Conservation (phyloP, 1,140 invertebrate species). For the Leptonema lineaticorne region DNA sequence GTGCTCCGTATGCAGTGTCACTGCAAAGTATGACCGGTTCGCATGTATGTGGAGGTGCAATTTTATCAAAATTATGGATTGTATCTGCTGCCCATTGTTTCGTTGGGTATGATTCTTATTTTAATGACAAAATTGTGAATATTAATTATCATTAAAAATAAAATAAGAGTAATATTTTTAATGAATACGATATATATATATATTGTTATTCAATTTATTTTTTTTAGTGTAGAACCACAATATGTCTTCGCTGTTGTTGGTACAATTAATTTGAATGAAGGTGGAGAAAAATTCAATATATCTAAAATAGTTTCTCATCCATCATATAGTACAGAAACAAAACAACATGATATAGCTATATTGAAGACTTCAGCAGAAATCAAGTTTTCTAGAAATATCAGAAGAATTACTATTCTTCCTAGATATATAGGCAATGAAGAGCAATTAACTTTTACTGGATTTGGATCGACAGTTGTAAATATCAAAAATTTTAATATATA, state of each 20-base stretch:
- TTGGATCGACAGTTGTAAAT: slow-evolving; percentile 29
- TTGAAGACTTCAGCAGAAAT: slow-evolving; percentile 24
- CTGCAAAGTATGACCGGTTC: slow-evolving; percentile 19
- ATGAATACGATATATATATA: no score
- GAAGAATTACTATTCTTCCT: slow-evolving; percentile 1
- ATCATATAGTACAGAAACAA: slow-evolving; percentile 25
- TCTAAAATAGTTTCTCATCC: slow-evolving; percentile 32
- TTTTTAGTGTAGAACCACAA: slow-evolving; percentile 30
- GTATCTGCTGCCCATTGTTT: slow-evolving; percentile 39
- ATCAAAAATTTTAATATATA: background rate
- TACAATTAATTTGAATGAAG: slow-evolving; percentile 15
- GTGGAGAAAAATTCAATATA: slow-evolving; percentile 24
- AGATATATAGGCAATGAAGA: slow-evolving; percentile 9
- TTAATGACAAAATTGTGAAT: background rate
- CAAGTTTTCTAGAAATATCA: slow-evolving; percentile 5
- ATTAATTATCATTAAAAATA: background rate
- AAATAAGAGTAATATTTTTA: background rate
- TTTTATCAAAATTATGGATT: slow-evolving; percentile 24
- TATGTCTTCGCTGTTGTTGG: slow-evolving; percentile 29
- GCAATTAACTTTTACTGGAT: slow-evolving; percentile 34
- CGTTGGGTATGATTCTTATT: no score
- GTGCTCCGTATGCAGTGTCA: slow-evolving; percentile 34
- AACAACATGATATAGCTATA: slow-evolving; percentile 37
- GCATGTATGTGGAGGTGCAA: slow-evolving; percentile 37
- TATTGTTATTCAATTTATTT: no score